These are phyloP conservation scores for Megalops cyprinoides DNA, from an alignment of 2,797 vertebrate species.

Conservation along the genomic window DNA sequence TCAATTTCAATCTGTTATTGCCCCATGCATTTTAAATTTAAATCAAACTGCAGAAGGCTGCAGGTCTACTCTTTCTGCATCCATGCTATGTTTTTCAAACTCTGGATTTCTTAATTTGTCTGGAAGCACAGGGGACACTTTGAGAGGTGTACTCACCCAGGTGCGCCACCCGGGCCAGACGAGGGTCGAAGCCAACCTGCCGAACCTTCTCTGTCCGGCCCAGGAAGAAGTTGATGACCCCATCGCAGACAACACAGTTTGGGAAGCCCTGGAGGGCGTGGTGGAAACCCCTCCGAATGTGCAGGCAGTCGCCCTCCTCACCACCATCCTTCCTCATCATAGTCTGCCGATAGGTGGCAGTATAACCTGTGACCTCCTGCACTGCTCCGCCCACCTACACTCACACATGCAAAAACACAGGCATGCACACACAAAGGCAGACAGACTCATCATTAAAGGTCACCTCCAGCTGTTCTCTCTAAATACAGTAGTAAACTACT, in stretches of 20 bases:
- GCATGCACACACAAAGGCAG: not conserved
- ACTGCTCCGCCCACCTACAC: constrained; percentile 88
- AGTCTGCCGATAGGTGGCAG: constrained; percentile 85
- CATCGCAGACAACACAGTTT: constrained; percentile 72
- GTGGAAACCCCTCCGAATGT: constrained; percentile 81
- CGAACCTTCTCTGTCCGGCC: constrained; percentile 69
- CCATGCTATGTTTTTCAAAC: too few relatives aligned
- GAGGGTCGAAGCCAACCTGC: constrained; percentile 75
- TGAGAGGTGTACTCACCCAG: constrained; percentile 61
- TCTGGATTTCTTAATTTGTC: too few relatives aligned
- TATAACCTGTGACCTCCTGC: constrained; percentile 85
- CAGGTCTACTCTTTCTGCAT: too few relatives aligned
- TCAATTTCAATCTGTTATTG: too few relatives aligned
- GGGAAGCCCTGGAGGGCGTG: constrained; percentile 73
- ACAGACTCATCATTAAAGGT: not conserved
- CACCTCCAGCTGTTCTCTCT: too few relatives aligned
- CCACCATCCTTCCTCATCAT: constrained; percentile 81
- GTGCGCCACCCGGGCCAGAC: constrained; percentile 65
- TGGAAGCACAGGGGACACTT: too few relatives aligned
- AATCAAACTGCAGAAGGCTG: too few relatives aligned
- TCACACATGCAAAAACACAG: not conserved
- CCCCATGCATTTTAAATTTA: too few relatives aligned
- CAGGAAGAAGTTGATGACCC: constrained; percentile 76
- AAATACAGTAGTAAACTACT: too few relatives aligned
- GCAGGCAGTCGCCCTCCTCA: constrained; percentile 85